phyloP scores from a whole-genome alignment of 2,888 invertebrate genomes.

The Synergus umbraculus region DNA sequence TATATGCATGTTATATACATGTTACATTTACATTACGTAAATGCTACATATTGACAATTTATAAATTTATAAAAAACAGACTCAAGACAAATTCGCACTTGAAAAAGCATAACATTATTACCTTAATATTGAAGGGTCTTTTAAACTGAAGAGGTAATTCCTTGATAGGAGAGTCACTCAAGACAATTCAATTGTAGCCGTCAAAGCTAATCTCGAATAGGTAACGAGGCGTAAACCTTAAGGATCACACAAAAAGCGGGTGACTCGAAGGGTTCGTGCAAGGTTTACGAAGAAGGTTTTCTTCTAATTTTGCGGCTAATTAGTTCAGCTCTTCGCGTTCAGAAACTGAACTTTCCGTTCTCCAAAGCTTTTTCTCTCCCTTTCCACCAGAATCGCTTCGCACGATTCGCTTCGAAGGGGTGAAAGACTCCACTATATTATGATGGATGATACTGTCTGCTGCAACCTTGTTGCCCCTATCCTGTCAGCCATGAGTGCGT shows the following conservation, averaged over 20 bases:
- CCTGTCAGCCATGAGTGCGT: constrained; percentile 33
- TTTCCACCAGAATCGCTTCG: constrained; percentile 12
- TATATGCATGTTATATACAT: too few relatives aligned
- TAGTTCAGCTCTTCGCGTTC: constrained; percentile 9
- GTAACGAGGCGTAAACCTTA: constrained; percentile 15
- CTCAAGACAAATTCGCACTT: too few relatives aligned
- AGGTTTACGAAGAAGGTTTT: constrained; percentile 16
- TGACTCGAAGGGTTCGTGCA: not conserved
- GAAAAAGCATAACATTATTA: too few relatives aligned
- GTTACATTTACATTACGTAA: too few relatives aligned
- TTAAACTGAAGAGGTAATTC: not conserved
- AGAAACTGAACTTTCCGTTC: constrained; percentile 18
- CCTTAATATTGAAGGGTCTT: not conserved
- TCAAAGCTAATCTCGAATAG: constrained; percentile 6
- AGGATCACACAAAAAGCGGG: not conserved
- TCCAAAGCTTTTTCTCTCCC: not conserved
- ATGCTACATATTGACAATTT: too few relatives aligned
- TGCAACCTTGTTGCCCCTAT: constrained; percentile 23
- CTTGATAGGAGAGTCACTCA: not conserved
- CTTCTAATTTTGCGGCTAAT: constrained; percentile 30
- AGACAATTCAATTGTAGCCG: constrained; percentile 9
- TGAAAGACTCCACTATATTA: constrained; percentile 30
- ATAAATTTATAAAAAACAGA: too few relatives aligned
- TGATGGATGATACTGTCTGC: constrained; percentile 29
- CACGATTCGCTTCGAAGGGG: constrained; percentile 19